Evolutionary conservation across 2,888 invertebrate species (phyloP).

Genomic region (Selenia dentaria): DNA sequence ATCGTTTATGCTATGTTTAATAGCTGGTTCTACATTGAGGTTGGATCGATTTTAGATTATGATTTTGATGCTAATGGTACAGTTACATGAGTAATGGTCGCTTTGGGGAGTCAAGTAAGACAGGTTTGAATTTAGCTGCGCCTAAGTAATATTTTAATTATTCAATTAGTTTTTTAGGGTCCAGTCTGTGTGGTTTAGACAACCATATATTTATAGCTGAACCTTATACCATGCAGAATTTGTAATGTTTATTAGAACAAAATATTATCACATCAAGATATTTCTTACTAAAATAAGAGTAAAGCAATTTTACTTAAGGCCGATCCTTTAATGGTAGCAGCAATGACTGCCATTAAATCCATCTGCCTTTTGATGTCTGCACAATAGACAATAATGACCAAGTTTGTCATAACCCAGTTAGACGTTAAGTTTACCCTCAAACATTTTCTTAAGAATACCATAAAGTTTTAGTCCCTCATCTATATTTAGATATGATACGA

Average conservation of each 20-base stretch:
- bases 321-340: conserved; percentile 20
- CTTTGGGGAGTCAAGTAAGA: conserved; percentile 15
- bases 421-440: conserved; percentile 48
- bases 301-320: no score
- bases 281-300: no score
- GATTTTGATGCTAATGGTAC: conserved; percentile 27
- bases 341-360: conserved; percentile 22
- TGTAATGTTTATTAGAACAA: no score
- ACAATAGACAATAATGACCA: conserved; percentile 34
- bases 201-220: no score
- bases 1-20: conserved; percentile 45
- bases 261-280: no score
- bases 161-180: no score
- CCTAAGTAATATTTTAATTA: not conserved
- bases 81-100: conserved; percentile 24
- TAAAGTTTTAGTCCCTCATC: conserved; percentile 72
- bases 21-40: conserved; percentile 24
- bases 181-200: no score
- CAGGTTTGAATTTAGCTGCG: conserved; percentile 4
- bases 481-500: conserved; percentile 79
- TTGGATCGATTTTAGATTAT: conserved; percentile 27
- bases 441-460: conserved; percentile 62
- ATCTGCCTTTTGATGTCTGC: conserved; percentile 23
- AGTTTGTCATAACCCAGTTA: conserved; percentile 30
- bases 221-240: no score